Base-by-base conservation (phyloP, 2,888 invertebrate genomes). In the Diplolepis rosae region DNA sequence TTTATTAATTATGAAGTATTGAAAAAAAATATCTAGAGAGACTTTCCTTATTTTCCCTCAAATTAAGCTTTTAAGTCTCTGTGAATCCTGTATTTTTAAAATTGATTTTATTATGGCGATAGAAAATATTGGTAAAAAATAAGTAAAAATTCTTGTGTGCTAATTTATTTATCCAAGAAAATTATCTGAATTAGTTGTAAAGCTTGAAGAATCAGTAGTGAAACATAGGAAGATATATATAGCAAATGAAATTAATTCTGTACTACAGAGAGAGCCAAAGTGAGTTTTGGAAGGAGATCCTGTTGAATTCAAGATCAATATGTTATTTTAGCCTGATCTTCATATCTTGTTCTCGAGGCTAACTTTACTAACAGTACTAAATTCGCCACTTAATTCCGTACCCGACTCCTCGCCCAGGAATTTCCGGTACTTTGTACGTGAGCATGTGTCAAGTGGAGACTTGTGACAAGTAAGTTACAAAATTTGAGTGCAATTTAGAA, bases 301-400 rank as follows among this genome's bases (percentile, higher is more conserved):
- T 54, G 6, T 18, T 54, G 18, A 18, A 9, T 11, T 15, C 4
- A 30, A 54, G 15, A 54, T 54, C 9, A 22, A 30, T 30, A 15
- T 52, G 9, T 30, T 32, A 54, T 32, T 54, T 54, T 2, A 30
- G 4, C 54, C 15, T 54, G 54, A 54, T 30, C 7, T 30, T 28
- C 18, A 9, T 11, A 11, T 45, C 45, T 22, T 45, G 45, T 54
- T 52, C 7, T 52, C 52, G 15, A 52, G 27, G 30, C 30, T 54
- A 81, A 80, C 90, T 90, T 90, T 89, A 89, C 89, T 90, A 90
- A 90, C 90, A 91, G 91, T 91, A 91, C 54, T 54, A 9, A 54
- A 91, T 18, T 54, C 7, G 18, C n/a, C 15, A 32, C 9, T 6
- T 13, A 54, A 30, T 30, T 7, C 15, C 11, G 11, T 11, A 9